These are phyloP conservation scores for Oncorhynchus tshawytscha DNA, from an alignment of 2,113 vertebrate genomes.

Conservation along the genomic window DNA sequence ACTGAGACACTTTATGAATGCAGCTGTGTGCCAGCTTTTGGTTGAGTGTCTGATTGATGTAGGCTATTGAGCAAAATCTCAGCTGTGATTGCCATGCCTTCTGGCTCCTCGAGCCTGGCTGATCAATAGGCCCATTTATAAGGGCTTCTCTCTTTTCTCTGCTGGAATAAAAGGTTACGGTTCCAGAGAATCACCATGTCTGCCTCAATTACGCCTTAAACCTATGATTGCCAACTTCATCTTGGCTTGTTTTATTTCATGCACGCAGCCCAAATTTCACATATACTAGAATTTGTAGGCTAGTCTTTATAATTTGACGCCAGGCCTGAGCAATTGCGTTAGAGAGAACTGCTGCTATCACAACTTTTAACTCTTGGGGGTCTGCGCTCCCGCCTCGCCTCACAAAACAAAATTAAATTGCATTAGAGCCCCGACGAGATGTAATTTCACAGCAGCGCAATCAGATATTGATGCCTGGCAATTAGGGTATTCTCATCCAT, in stretches of 20 bases:
- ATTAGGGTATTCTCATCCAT: conserved; percentile 78
- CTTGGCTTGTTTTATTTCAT: conserved; percentile 66
- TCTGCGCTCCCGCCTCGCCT: conserved; percentile 61
- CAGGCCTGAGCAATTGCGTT: conserved; percentile 65
- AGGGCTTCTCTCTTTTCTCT: conserved; percentile 57
- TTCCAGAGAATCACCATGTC: conserved; percentile 74
- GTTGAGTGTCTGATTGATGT: conserved; percentile 51
- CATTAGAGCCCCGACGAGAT: conserved; percentile 75
- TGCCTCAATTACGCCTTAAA: conserved; percentile 75
- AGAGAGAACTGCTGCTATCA: conserved; percentile 55
- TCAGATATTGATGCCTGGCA: conserved; percentile 77
- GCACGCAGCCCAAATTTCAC: conserved; percentile 71
- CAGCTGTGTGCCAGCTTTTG: conserved; percentile 68
- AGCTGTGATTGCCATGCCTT: conserved; percentile 80
- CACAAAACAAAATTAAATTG: conserved; percentile 80
- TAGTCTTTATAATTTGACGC: conserved; percentile 73
- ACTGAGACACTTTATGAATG: conserved; percentile 26
- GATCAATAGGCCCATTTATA: conserved; percentile 81
- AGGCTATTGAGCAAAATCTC: conserved; percentile 71
- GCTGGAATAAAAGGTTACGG: conserved; percentile 76
- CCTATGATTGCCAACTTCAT: conserved; percentile 81
- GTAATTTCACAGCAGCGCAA: conserved; percentile 79
- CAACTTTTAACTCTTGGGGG: conserved; percentile 52
- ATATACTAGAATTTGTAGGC: conserved; percentile 65
- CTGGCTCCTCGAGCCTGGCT: conserved; percentile 73